A percentile compares a stretch with the other conserved stretches of the same genome.
These are phyloP conservation scores for Schizaphis graminum DNA, from an alignment of 2,888 invertebrate genomes.

Conservation along the genomic window DNA sequence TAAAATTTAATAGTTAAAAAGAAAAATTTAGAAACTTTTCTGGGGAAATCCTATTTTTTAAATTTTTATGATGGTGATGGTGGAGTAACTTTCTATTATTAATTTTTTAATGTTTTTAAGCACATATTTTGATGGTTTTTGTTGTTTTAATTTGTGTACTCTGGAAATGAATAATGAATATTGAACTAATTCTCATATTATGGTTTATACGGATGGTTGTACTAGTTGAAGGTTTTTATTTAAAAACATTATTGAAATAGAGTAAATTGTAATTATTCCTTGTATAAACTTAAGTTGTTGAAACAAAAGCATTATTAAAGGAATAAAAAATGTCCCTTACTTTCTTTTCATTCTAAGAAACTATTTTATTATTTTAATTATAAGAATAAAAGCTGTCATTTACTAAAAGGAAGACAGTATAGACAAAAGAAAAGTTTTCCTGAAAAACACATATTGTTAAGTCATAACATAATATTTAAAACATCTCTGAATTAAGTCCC, in stretches of 20 bases:
- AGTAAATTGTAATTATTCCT: neutral
- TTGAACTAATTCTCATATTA: neutral
- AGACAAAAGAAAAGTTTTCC: slow-evolving; percentile 38
- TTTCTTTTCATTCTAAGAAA: neutral
- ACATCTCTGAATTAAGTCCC: slow-evolving; percentile 2
- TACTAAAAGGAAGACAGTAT: neutral
- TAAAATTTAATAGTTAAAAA: neutral
- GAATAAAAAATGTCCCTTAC: neutral
- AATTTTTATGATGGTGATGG: neutral
- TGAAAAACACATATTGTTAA: neutral
- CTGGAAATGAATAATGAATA: neutral
- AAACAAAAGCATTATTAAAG: slow-evolving; percentile 23
- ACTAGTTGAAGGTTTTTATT: neutral
- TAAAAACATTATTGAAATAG: neutral
- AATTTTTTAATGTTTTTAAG: neutral
- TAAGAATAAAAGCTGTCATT: slow-evolving; percentile 29
- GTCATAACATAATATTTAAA: slow-evolving; percentile 32
- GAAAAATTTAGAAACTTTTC: neutral
- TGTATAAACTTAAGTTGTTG: neutral
- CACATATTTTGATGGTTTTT: neutral
- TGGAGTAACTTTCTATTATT: neutral
- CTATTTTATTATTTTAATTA: slow-evolving; percentile 34
- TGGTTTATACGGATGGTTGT: neutral
- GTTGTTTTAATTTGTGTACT: neutral
- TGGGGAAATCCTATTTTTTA: neutral